A percentile compares a stretch with the other conserved stretches of the same genome.
Conservation (phyloP, 2,888 invertebrate species). For the Drosophila basisetae region DNA sequence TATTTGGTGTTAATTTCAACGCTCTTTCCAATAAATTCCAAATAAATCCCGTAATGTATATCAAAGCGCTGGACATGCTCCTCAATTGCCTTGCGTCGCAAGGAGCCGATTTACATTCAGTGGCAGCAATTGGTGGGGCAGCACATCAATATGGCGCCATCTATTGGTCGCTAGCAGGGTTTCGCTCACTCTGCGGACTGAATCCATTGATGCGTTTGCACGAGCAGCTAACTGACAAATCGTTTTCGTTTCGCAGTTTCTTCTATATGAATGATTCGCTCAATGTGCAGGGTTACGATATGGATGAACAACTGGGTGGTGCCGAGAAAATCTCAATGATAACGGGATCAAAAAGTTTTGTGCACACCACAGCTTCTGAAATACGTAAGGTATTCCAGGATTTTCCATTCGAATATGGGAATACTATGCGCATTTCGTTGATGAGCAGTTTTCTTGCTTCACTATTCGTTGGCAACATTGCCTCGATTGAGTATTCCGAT, state of each 20-base stretch:
- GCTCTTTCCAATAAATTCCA: constrained; percentile 84
- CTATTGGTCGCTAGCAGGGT: constrained; percentile 60
- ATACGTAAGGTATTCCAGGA: constrained; percentile 45
- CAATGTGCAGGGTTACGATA: constrained; percentile 14
- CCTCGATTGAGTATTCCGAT: constrained; percentile 56
- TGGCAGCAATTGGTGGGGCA: constrained; percentile 87
- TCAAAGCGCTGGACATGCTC: constrained; percentile 96
- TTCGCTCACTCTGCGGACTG: constrained; percentile 60
- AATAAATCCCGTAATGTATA: constrained; percentile 95
- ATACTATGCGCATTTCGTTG: constrained; percentile 56
- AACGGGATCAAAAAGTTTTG: constrained; percentile 48
- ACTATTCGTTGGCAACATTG: constrained; percentile 58
- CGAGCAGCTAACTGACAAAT: constrained; percentile 51
- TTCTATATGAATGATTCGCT: constrained; percentile 31
- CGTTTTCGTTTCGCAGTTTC: constrained; percentile 40
- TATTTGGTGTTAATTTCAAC: constrained; percentile 85
- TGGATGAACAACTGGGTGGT: constrained; percentile 43
- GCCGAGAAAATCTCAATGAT: constrained; percentile 18
- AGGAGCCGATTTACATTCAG: constrained; percentile 92
- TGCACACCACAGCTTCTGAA: constrained; percentile 44
- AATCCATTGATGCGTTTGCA: constrained; percentile 37
- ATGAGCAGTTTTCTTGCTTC: constrained; percentile 63
- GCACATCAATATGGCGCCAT: constrained; percentile 55
- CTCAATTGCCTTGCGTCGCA: constrained; percentile 91
- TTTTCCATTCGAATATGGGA: constrained; percentile 29